phyloP scores from a whole-genome alignment of 1,140 invertebrate genomes.

The Lepidostoma basale region DNA sequence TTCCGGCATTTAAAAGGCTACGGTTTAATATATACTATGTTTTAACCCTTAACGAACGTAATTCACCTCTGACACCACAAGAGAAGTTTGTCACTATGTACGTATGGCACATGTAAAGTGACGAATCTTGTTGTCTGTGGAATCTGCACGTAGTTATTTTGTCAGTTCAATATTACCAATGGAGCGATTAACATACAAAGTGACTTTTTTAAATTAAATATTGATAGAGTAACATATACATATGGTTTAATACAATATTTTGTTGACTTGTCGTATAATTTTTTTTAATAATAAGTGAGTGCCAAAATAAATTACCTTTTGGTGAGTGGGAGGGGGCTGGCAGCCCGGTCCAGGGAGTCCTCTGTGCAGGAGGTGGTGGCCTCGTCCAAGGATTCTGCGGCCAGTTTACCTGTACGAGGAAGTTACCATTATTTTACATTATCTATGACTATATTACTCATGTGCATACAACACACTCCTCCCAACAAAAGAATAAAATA shows the following conservation, averaged over 20 bases:
- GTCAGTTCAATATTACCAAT: no score
- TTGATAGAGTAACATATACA: not conserved
- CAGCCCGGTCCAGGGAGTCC: conserved; percentile 68
- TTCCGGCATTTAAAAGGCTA: no score
- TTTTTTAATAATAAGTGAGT: not conserved
- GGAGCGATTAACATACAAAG: not conserved
- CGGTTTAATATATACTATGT: no score
- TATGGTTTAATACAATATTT: not conserved
- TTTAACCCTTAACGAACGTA: no score
- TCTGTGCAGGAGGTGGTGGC: conserved; percentile 75
- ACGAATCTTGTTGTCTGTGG: no score
- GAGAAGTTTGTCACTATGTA: no score
- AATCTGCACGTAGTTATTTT: no score
- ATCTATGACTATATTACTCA: not conserved
- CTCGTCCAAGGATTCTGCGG: conserved; percentile 59
- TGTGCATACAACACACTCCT: not conserved
- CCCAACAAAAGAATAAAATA: not conserved
- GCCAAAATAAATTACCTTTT: conserved; percentile 30
- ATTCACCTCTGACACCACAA: no score
- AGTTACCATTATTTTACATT: not conserved
- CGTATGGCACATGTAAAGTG: no score
- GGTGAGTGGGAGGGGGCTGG: conserved; percentile 54
- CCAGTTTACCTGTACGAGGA: conserved; percentile 52
- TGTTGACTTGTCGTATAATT: not conserved
- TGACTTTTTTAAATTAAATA: not conserved